Percentiles rank a stretch among this genome's conserved stretches.
Evolutionary conservation across 2,888 invertebrate genomes (phyloP).

Genomic region (Agriotes lineatus): DNA sequence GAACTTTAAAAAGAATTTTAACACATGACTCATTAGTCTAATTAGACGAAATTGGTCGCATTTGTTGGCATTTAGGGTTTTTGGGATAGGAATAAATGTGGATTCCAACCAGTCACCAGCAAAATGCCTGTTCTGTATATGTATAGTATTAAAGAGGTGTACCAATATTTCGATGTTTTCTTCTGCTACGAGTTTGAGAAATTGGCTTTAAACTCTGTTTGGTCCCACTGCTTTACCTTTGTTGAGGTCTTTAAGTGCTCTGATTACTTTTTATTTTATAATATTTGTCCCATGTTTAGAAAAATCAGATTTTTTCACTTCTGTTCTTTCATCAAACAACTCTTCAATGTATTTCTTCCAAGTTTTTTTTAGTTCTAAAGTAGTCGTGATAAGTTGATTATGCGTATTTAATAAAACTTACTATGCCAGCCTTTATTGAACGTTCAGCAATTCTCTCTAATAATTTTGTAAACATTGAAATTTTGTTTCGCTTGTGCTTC

Average conservation of each 20-base stretch:
- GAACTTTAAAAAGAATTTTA: neutral
- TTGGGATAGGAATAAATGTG: neutral
- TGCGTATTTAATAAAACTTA: neutral
- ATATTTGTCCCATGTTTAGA: neutral
- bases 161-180: neutral
- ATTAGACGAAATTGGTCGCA: constrained; percentile 2
- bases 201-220: neutral
- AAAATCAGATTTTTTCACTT: neutral
- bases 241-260: neutral
- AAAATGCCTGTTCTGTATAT: neutral
- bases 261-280: neutral
- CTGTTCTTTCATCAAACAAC: neutral
- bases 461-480: constrained; percentile 6
- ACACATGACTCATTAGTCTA: neutral
- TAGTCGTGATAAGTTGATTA: neutral
- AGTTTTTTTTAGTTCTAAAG: neutral
- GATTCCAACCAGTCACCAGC: neutral
- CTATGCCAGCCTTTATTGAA: neutral
- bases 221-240: neutral
- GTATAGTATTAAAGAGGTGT: neutral
- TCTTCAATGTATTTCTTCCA: constrained; percentile 1
- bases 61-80: neutral
- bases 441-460: neutral
- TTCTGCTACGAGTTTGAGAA: neutral
- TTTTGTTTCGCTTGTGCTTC: constrained; percentile 3